Percentiles rank a stretch among this genome's conserved stretches.
phyloP scores from a whole-genome alignment of 2,113 vertebrate species.

The Callionymus lyra region DNA sequence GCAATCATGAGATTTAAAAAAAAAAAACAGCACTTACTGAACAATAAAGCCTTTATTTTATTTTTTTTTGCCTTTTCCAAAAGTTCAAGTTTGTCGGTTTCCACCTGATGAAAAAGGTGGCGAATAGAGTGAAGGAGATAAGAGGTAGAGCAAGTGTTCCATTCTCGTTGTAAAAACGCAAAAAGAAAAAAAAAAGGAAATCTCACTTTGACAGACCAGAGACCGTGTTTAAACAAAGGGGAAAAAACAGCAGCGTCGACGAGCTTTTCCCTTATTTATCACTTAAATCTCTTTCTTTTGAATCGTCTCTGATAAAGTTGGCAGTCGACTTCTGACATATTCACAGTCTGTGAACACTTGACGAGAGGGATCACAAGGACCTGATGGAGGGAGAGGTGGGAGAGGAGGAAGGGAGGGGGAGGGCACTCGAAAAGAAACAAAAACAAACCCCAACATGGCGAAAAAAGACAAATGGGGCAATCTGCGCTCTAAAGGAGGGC shows the following conservation, averaged over 20 bases:
- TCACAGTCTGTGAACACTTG: slow-evolving; percentile 50
- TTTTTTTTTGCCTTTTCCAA: slow-evolving; percentile 55
- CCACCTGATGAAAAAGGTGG: slow-evolving; percentile 53
- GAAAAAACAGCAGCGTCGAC: slow-evolving; percentile 57
- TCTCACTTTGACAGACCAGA: slow-evolving; percentile 41
- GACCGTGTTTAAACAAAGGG: slow-evolving; percentile 1
- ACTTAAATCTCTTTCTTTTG: slow-evolving; percentile 37
- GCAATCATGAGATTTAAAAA: too few relatives aligned
- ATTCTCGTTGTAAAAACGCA: slow-evolving; percentile 53
- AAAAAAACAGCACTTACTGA: slow-evolving; percentile 19
- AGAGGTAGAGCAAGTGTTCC: slow-evolving; percentile 68
- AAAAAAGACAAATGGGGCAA: not conserved
- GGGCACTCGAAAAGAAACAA: slow-evolving; percentile 32
- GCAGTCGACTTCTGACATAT: slow-evolving; percentile 4
- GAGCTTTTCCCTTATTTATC: slow-evolving; percentile 63
- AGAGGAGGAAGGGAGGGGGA: too few relatives aligned
- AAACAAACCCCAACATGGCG: slow-evolving; percentile 11
- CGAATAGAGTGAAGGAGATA: slow-evolving; percentile 58
- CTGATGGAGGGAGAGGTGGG: too few relatives aligned
- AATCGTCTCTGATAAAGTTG: slow-evolving; percentile 40
- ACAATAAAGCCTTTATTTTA: slow-evolving; percentile 67
- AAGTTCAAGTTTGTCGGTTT: slow-evolving; percentile 64
- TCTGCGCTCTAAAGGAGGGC: slow-evolving; percentile 16
- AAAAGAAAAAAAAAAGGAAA: slow-evolving; percentile 21
- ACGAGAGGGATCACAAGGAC: slow-evolving; percentile 16